A percentile compares a stretch with the other conserved stretches of the same genome.
These are phyloP conservation scores for Parthenolecanium corni DNA, from an alignment of 2,888 invertebrate species.

Conservation along the genomic window DNA sequence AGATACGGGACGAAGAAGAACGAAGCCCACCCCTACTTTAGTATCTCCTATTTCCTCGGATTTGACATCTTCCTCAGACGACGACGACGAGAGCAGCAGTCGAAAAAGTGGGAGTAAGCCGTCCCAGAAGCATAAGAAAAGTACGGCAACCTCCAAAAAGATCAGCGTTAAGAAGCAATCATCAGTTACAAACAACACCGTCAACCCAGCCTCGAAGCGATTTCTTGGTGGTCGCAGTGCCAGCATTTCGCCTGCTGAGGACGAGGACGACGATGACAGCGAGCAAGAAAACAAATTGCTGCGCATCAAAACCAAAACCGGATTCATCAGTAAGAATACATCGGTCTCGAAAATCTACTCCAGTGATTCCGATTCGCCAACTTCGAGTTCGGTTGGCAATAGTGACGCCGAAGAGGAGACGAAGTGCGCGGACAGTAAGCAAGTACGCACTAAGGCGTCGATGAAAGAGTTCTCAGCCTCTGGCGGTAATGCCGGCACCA, in stretches of 20 bases:
- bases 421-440: background rate
- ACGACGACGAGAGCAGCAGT: background rate
- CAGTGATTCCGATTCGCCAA: constrained; percentile 57
- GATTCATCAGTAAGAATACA: background rate
- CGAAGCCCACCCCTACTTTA: background rate
- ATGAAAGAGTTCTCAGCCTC: constrained; percentile 65
- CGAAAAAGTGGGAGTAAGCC: background rate
- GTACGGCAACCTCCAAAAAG: background rate
- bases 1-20: constrained; percentile 16
- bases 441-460: background rate
- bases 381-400: background rate
- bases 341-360: constrained; percentile 40
- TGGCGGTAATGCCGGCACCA: background rate
- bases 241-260: constrained; percentile 13
- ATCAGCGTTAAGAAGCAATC: constrained; percentile 1
- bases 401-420: background rate
- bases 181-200: background rate
- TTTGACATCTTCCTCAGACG: constrained; percentile 17
- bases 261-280: constrained; percentile 18
- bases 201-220: background rate
- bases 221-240: constrained; percentile 7
- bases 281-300: constrained; percentile 6
- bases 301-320: background rate
- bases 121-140: background rate
- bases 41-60: background rate